Base-by-base conservation (phyloP, 2,113 vertebrate species). In the Halichoerus grypus region DNA sequence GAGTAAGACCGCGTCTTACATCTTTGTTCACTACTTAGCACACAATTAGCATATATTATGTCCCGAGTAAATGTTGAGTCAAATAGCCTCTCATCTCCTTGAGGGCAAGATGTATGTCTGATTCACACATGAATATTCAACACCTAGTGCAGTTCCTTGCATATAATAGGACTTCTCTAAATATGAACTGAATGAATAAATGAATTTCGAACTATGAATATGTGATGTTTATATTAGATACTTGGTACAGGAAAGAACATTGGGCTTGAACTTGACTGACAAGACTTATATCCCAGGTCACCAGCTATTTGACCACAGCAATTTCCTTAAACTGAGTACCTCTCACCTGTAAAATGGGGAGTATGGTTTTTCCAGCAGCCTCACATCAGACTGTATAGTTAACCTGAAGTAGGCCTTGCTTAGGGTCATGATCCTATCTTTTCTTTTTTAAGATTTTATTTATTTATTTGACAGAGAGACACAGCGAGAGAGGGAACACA, bases 261-360 rank as follows among this genome's bases (percentile, higher is more conserved):
- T 84, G 61, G 77, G 28, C 69, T 88, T 92, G 16, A 90, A 88
- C n/a, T 65, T 65, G 53, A 82, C 53, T 53, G 21, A 96, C 55
- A 79, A 87, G 9, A 91, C 31, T 94, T 21, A 74, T 5, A 71
- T 3, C 10, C 33, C 21, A 72, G 46, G 4, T 42, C 28, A 93
- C 55, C 13, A 90, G n/a, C 36, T 92, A 42, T 31, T 83, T 76
- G 83, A 79, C 36, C 42, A 71, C 24, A 77, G 67, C 7, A 28
- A 86, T 51, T 90, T 76, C 26, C 22, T 95, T 91, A 76, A 76
- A 33, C 67, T 26, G 51, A 61, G 33, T 39, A 72, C 57, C 16
- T 86, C 46, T 88, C 16, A 36, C 33, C 71, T 67, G 5, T 87
- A 74, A 71, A 81, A 16, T 18, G 26, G 24, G 24, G 15, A 59